Evolutionary conservation across 2,797 vertebrate species (phyloP).

Genomic region (Sebastes nivosus): DNA sequence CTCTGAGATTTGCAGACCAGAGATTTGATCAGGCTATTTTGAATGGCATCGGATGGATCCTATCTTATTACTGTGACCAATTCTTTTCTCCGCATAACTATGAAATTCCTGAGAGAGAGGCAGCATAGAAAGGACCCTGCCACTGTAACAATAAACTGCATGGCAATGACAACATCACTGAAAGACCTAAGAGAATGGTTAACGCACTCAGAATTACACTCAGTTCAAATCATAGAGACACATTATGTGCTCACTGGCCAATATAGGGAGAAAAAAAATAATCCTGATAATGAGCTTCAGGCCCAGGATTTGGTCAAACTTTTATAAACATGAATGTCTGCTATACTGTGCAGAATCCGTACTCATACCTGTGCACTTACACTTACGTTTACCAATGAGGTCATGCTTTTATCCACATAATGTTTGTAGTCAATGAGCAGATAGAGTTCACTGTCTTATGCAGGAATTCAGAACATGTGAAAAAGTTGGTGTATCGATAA

Average conservation of each 20-base stretch:
- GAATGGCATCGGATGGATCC: conserved; percentile 55
- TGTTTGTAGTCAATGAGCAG: neutral
- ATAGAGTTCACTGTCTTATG: neutral
- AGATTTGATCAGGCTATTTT: conserved; percentile 70
- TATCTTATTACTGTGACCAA: conserved; percentile 66
- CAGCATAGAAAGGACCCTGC: conserved; percentile 35
- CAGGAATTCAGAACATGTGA: neutral
- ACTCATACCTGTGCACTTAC: neutral
- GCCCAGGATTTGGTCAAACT: neutral
- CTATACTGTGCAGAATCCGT: neutral
- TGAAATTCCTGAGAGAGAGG: conserved; percentile 45
- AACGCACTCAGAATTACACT: conserved; percentile 13
- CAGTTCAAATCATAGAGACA: conserved; percentile 3
- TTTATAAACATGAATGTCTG: neutral
- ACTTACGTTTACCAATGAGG: neutral
- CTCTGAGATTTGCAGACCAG: conserved; percentile 55
- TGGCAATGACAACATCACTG: conserved; percentile 49
- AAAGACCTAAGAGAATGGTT: conserved; percentile 40
- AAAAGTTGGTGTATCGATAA: neutral
- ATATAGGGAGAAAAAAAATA: neutral
- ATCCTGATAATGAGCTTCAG: neutral
- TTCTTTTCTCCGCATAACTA: conserved; percentile 49
- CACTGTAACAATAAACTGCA: conserved; percentile 59
- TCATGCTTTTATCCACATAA: neutral
- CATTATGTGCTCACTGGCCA: neutral